Evolutionary conservation across 2,888 invertebrate genomes (phyloP), one percentile per base, ranked within the genome.

Genomic region (Platynereis dumerilii): DNA sequence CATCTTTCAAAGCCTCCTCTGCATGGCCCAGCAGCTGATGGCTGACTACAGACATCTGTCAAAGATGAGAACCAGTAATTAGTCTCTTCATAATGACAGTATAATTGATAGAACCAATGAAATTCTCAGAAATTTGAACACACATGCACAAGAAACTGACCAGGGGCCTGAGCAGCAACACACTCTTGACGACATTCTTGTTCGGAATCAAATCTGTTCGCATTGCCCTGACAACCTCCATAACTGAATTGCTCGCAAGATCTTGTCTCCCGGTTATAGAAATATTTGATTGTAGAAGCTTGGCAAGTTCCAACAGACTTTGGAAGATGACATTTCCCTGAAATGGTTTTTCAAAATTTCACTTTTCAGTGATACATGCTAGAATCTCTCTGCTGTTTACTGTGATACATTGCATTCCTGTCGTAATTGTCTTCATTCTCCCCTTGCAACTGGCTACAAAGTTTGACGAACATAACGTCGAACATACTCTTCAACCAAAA

Each of bases 221-320:
- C 89, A 82, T 97, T 98, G 66, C 96, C 96, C 60, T 90, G 89
- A 80, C 96, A 96, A 28, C 96, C 96, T 55, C 93, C 91, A 54
- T 85, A 90, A 87, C 87, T 92, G 92, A 86, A 89, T 87, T 85
- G 91, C 92, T 93, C 88, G 65, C 82, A 81, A 27, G 89, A 88
- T 74, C 91, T 91, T 52, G 90, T 87, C 0, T 89, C 88, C 0
- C 87, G 81, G 82, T 96, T 92, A 83, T 90, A 96, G 86, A 92
- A 92, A 92, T 92, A 97, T 22, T 39, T 29, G 22, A 17, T 42
- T n/a, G 15, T 45, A 1, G 61, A 45, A 0, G 72, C 74, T 29
- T 74, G 65, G 67, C 82, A 81, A 2, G 58, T 64, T 7, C 82
- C 82, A 17, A 60, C 62, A 1, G 68, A 62, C 60, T 58, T 39